phyloP scores from a whole-genome alignment of 2,797 vertebrate species.

The Chelonia mydas region DNA sequence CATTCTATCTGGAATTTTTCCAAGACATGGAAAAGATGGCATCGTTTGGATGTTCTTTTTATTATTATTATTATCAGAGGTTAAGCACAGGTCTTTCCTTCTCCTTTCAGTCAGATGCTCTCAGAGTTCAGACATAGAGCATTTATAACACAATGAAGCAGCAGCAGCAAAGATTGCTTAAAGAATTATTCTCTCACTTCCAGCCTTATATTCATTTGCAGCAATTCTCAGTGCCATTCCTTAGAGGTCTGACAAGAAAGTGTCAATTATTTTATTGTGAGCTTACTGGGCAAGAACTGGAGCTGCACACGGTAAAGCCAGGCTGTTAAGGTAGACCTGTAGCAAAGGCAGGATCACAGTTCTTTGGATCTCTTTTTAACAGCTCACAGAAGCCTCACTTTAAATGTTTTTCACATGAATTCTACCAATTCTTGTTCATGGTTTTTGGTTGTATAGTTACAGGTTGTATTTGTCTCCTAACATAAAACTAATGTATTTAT shows the following conservation, averaged over 20 bases:
- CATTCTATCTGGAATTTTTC: not conserved
- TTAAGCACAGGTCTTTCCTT: accelerated
- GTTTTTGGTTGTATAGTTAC: not conserved
- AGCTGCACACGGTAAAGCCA: accelerated
- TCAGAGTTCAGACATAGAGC: not conserved
- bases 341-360: accelerated
- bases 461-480: not conserved
- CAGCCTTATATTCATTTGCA: not conserved
- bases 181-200: constrained; percentile 1
- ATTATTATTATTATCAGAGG: not conserved
- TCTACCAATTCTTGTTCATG: not conserved
- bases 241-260: not conserved
- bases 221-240: not conserved
- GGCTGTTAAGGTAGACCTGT: not conserved
- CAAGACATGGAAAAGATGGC: constrained; percentile 23
- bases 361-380: not conserved
- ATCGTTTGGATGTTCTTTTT: not conserved
- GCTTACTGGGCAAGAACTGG: not conserved
- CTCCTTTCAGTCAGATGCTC: not conserved
- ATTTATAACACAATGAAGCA: not conserved
- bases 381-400: not conserved
- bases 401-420: not conserved
- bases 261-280: not conserved
- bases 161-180: not conserved
- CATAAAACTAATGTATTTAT: not conserved